Evolutionary conservation across 2,797 vertebrate species (phyloP).

Genomic region (Sebastes iracundus): DNA sequence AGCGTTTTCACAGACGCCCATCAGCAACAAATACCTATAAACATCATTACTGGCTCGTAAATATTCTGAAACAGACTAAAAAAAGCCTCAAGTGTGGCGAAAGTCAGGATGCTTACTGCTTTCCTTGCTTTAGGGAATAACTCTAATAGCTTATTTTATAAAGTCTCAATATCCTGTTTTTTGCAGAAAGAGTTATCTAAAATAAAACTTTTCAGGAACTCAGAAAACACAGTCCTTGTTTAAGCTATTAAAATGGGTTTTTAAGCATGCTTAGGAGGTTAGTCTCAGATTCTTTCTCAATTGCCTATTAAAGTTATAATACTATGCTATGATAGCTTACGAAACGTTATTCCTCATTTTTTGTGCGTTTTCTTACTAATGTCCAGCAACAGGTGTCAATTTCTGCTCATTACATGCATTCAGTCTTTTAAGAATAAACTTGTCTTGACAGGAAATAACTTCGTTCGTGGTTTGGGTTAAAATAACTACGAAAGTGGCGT

Average conservation of each 20-base stretch:
- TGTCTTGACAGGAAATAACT: too few species aligned
- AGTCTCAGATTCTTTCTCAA: neutral
- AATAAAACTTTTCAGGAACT: neutral
- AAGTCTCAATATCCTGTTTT: conserved; percentile 1
- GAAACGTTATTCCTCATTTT: too few species aligned
- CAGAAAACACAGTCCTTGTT: neutral
- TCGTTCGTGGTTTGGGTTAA: rapidly evolving
- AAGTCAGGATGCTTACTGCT: neutral
- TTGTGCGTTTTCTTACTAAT: too few species aligned
- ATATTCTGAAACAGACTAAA: neutral
- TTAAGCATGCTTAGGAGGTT: neutral
- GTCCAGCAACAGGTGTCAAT: rapidly evolving
- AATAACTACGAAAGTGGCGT: too few species aligned
- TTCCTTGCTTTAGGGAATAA: neutral
- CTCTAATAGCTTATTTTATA: neutral
- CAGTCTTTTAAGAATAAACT: too few species aligned
- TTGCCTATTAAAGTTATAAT: neutral
- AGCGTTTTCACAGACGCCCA: conserved; percentile 14
- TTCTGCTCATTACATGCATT: too few species aligned
- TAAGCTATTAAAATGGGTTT: neutral
- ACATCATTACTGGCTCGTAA: conserved; percentile 9
- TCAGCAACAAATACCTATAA: conserved; percentile 30
- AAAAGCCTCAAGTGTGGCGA: neutral
- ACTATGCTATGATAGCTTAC: too few species aligned
- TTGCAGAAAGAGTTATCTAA: neutral